phyloP scores from a whole-genome alignment of 2,113 vertebrate genomes.

The Aix galericulata region DNA sequence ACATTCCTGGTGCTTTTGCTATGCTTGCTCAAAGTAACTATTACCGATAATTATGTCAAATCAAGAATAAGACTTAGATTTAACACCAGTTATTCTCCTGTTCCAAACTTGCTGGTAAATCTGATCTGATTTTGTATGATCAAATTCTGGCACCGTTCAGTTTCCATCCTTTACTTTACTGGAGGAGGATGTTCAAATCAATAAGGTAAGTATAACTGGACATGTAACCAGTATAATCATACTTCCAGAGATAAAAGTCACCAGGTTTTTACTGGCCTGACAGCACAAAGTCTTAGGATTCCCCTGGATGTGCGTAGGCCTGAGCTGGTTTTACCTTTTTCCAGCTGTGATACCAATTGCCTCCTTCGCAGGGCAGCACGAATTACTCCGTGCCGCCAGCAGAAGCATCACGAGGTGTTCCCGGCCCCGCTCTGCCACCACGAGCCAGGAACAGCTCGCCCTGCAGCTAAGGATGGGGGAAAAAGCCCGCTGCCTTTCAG shows the following conservation, averaged over 20 bases:
- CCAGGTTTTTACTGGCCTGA: not conserved
- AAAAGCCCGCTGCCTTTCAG: not conserved
- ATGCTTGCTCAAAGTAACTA: not conserved
- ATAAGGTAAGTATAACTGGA: not conserved
- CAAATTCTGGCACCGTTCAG: not conserved
- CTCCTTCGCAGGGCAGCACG: not conserved
- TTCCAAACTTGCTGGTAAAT: not conserved
- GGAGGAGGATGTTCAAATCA: not conserved
- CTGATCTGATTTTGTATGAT: not conserved
- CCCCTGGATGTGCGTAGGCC: not conserved
- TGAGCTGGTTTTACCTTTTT: not conserved
- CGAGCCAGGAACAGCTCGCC: constrained; percentile 3
- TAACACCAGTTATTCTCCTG: not conserved
- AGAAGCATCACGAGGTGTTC: not conserved
- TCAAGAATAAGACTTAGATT: not conserved
- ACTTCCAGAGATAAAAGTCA: not conserved
- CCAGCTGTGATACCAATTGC: not conserved
- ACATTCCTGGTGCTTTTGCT: not conserved
- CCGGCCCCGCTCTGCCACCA: not conserved
- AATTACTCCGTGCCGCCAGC: not conserved
- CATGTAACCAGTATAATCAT: not conserved
- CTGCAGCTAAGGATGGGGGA: not conserved
- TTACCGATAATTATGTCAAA: not conserved
- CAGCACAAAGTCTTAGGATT: not conserved
- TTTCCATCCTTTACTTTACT: not conserved